Evolutionary conservation across 2,888 invertebrate genomes (phyloP), one percentile per base, ranked within the genome.

Genomic region (Pristionchus entomophagus): DNA sequence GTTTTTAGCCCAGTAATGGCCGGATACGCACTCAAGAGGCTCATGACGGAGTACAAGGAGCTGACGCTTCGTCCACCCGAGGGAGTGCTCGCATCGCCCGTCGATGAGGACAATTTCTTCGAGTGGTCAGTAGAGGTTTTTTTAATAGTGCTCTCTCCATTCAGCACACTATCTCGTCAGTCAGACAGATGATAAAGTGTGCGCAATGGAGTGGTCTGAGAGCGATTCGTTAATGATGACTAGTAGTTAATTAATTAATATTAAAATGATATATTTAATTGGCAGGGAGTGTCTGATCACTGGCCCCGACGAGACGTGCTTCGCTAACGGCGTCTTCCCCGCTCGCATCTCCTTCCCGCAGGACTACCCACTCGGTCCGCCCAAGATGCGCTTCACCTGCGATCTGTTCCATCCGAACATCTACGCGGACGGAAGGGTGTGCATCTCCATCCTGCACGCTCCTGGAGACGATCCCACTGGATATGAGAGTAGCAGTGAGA

Each of bases 321-420:
- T 99, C 94, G 99, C 98, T 95, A 98, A 98, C 88, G 99, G 99
- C 26, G 97, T 99, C 26, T 99, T 99, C 94, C 97, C 98, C 86
- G 97, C 99, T 0, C 86, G 90, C 8, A 91, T 92, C 82, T 87
- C 89, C 26, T 91, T 92, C 84, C 91, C 91, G 14, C 89, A 93
- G 88, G 93, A 92, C 81, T 92, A 92, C 82, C 92, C 92, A 0
- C 84, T 92, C 22, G 89, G 89, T 65, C 92, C 92, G 35, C 92
- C 92, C 32, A 92, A 93, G 87, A 92, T 92, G 92, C 88, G 86
- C 88, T 99, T 99, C 94, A 97, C 97, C 59, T 98, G 98, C 95
- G 98, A 99, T 95, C 97, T 99, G 96, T 99, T 99, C 95, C 99
- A 99, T 95, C 99, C 99, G 41, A 99, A 99, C 93, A 98, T 99